Conservation (phyloP, 2,888 invertebrate species). For the Andrena hattorfiana region DNA sequence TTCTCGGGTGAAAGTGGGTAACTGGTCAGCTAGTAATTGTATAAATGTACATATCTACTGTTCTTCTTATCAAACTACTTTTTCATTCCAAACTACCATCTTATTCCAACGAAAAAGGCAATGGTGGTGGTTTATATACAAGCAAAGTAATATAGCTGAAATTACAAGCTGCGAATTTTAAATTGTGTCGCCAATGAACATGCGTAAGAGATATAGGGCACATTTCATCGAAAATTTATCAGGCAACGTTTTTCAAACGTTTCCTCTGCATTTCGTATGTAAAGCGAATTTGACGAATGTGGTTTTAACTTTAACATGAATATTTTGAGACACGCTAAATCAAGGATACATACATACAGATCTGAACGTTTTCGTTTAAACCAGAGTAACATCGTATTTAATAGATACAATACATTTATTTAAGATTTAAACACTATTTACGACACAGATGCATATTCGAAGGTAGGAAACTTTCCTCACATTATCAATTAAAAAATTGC, state of each 20-base stretch:
- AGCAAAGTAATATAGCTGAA: background rate
- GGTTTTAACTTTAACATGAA: background rate
- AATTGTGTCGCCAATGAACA: background rate
- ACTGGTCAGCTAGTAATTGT: background rate
- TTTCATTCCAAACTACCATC: background rate
- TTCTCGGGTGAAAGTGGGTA: no score
- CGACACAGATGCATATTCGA: no score
- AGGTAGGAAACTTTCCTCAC: no score
- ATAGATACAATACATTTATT: background rate
- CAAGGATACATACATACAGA: no score
- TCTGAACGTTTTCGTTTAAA: background rate
- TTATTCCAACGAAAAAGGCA: background rate
- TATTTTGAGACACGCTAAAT: no score
- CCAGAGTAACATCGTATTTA: background rate
- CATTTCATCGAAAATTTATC: background rate
- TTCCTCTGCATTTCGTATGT: background rate
- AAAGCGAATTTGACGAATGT: background rate
- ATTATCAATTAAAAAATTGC: no score
- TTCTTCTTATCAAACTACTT: background rate
- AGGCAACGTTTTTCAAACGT: background rate
- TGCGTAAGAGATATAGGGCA: background rate
- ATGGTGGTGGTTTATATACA: background rate
- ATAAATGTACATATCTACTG: background rate
- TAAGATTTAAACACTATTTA: no score
- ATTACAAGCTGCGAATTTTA: background rate